Percentiles rank a stretch among this genome's conserved stretches.
Conservation (phyloP, 2,888 invertebrate species). For the Archips crataeganus region DNA sequence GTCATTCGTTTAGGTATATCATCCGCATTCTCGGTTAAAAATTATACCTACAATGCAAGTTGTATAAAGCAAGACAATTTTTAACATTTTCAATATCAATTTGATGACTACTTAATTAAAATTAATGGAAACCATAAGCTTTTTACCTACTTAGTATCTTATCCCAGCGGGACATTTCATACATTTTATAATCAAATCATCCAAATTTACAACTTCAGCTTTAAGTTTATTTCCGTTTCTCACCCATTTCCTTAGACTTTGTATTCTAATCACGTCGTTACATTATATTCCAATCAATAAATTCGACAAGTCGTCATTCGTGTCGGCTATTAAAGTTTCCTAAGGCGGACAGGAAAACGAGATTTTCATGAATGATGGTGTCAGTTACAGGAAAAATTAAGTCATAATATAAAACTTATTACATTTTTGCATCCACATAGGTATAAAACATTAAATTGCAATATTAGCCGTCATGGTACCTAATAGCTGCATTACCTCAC, state of each 20-base stretch:
- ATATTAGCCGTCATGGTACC: neutral
- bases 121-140: too few species aligned
- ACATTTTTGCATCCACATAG: neutral
- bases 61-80: too few species aligned
- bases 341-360: constrained; percentile 17
- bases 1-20: neutral
- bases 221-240: too few species aligned
- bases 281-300: neutral
- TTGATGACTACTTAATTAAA: too few species aligned
- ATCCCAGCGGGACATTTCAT: neutral
- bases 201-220: neutral
- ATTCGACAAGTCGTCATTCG: neutral
- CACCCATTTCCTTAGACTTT: too few species aligned
- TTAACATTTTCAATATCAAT: too few species aligned
- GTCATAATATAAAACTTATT: neutral
- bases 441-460: neutral
- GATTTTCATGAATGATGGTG: constrained; percentile 1
- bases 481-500: too few species aligned
- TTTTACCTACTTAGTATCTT: neutral
- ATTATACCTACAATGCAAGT: too few species aligned
- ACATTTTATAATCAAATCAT: neutral
- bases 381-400: neutral
- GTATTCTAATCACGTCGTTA: neutral
- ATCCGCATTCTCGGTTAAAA: neutral
- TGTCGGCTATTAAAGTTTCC: neutral